phyloP scores from a whole-genome alignment of 2,113 vertebrate species.

The Oreotrochilus melanogaster region DNA sequence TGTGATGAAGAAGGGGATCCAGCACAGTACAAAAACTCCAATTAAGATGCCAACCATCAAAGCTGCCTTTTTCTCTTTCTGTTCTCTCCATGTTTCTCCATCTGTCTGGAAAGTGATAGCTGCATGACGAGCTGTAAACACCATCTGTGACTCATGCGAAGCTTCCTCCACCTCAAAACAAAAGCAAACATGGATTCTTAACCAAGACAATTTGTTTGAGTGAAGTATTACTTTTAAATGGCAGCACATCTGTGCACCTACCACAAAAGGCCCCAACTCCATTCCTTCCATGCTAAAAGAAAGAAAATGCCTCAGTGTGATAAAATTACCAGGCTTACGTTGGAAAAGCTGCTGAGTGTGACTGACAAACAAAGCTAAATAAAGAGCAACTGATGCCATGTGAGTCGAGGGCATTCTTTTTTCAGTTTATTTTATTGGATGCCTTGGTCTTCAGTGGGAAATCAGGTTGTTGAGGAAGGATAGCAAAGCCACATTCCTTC shows the following conservation, averaged over 20 bases:
- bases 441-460: background rate
- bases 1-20: constrained; percentile 76
- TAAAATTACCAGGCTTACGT: background rate
- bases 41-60: constrained; percentile 79
- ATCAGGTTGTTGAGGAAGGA: background rate
- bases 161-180: constrained; percentile 73
- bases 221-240: constrained; percentile 43
- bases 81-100: constrained; percentile 72
- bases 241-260: constrained; percentile 42
- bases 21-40: constrained; percentile 76
- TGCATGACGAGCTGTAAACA: constrained; percentile 53
- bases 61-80: constrained; percentile 77
- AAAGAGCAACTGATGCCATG: background rate
- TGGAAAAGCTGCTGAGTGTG: background rate
- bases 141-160: constrained; percentile 63
- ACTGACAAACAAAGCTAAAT: constrained; percentile 21
- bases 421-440: background rate
- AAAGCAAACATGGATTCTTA: constrained; percentile 64
- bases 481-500: background rate
- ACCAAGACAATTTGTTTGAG: constrained; percentile 17
- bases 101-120: constrained; percentile 64
- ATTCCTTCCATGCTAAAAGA: background rate
- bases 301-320: constrained; percentile 1
- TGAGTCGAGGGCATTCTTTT: background rate
- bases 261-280: background rate